Evolutionary conservation across 2,888 invertebrate species (phyloP), one percentile per base, ranked within the genome.

Genomic region (Macaria liturata): DNA sequence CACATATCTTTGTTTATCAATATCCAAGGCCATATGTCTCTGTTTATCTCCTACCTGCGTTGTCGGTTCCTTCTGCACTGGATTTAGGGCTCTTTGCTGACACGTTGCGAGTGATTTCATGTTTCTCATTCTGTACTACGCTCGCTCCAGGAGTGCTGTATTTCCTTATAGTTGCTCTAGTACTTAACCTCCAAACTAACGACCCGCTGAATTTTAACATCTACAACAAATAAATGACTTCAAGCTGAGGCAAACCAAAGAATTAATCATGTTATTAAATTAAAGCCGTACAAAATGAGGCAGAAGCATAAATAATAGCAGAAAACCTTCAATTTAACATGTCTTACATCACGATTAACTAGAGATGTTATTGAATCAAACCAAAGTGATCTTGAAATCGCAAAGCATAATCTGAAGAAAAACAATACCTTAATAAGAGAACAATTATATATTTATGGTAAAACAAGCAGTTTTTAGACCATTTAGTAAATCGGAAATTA

Each of bases 111-210:
- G 80, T 67, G 9, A 78, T 56, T 8, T 84, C 84, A 30, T 81
- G 57, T 64, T 87, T 86, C 9, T 87, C 96, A 6, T 95, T 96
- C 44, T 94, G 96, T 20, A 96, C 95, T 46, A 96, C 96, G 8
- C 96, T 95, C 9, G 97, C 97, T 6, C 97, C 97, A 75, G 97
- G 96, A 40, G 76, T 76, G 0, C 88, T 84, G 64, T 87, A 90
- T 60, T 84, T 84, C 61, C 86, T 80, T 57, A 87, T 54, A 49
- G 74, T 74, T 9, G 83, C 78, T 70, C 88, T 79, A 57, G 84
- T 78, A 69, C 91, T 84, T 92, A 92, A 92, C 92, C 92, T 92
- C 91, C 86, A 91, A 90, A 91, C 79, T 46, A 89, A 74, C 67
- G 81, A 75, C 63, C 88, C 86, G 75, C 88, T 87, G 77, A 87